phyloP scores from a whole-genome alignment of 2,113 vertebrate genomes.

The Bubalus kerabau region DNA sequence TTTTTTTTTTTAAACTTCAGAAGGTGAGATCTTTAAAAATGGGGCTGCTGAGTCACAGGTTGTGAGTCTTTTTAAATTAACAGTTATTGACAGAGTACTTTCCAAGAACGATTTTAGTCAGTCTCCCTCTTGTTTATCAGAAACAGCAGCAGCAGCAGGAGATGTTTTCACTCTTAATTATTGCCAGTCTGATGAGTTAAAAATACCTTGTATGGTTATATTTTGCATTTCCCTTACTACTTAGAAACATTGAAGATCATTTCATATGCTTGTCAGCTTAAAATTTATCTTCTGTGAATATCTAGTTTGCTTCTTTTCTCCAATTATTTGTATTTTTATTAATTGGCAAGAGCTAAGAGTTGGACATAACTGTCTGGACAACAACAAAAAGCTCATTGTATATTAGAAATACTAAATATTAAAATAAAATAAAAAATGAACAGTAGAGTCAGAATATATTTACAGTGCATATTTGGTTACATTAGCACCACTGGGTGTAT shows the following conservation, averaged over 20 bases:
- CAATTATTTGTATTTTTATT: neutral
- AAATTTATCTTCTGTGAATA: neutral
- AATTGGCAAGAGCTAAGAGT: neutral
- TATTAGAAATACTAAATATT: neutral
- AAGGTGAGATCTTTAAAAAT: neutral
- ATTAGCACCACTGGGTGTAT: neutral
- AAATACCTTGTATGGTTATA: neutral
- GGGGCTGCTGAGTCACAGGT: neutral
- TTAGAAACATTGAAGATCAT: neutral
- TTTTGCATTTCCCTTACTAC: neutral
- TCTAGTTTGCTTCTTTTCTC: neutral
- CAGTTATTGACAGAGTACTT: neutral
- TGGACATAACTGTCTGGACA: neutral
- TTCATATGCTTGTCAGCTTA: neutral
- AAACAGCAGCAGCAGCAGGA: neutral
- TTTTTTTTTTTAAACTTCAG: neutral
- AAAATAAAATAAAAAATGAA: neutral
- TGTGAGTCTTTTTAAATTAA: neutral
- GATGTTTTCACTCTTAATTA: neutral
- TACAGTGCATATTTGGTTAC: neutral
- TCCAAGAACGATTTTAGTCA: neutral
- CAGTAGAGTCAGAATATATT: neutral
- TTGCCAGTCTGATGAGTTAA: neutral
- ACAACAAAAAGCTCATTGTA: neutral
- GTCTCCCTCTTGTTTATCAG: neutral